Conservation (phyloP, 1,140 invertebrate genomes). For the Charaxes varanes region DNA sequence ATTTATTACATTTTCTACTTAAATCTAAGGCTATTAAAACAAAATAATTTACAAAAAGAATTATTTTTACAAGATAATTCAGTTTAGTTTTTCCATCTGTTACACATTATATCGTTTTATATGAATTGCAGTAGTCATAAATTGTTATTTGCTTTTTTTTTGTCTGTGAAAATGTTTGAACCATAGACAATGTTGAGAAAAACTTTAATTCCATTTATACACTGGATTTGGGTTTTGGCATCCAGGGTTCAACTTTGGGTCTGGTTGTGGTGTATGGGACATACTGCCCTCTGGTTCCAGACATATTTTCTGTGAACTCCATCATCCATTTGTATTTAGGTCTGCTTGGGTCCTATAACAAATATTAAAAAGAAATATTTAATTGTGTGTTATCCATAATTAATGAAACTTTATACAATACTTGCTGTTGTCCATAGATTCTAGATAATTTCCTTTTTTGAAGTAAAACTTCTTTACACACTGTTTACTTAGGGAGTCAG, state of each 20-base stretch:
- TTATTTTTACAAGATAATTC: too few relatives aligned
- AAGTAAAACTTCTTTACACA: too few relatives aligned
- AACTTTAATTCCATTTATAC: conserved; percentile 16
- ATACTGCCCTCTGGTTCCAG: conserved; percentile 87
- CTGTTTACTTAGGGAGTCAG: too few relatives aligned
- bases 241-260: conserved; percentile 91
- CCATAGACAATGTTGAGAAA: conserved; percentile 9
- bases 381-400: too few relatives aligned
- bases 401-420: too few relatives aligned
- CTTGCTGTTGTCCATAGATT: too few relatives aligned
- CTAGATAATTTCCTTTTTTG: too few relatives aligned
- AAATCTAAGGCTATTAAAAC: conserved; percentile 35
- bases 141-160: background rate
- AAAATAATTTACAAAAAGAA: background rate
- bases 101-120: too few relatives aligned
- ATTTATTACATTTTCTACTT: conserved; percentile 57
- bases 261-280: conserved; percentile 91
- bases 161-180: background rate
- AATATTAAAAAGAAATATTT: conserved; percentile 4
- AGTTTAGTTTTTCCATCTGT: too few relatives aligned
- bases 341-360: conserved; percentile 78
- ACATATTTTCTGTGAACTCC: conserved; percentile 88
- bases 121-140: too few relatives aligned
- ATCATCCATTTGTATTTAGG: conserved; percentile 91
- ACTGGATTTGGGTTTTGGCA: conserved; percentile 71